These are phyloP conservation scores for Montifringilla adamsi DNA, from an alignment of 2,113 vertebrate species.

Conservation along the genomic window DNA sequence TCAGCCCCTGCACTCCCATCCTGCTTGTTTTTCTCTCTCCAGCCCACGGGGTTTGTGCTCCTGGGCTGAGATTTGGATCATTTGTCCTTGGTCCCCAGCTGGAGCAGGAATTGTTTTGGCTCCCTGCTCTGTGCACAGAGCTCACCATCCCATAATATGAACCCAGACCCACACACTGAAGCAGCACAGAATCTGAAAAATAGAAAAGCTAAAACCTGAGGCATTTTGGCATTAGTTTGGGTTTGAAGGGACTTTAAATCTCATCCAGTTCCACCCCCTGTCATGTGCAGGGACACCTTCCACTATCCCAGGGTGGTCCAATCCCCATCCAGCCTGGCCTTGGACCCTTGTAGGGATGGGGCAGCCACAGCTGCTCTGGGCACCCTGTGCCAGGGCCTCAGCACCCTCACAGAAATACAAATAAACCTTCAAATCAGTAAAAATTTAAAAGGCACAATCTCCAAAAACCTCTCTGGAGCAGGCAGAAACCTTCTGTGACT, in stretches of 20 bases:
- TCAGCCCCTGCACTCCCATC: too few relatives aligned
- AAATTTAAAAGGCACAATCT: neutral
- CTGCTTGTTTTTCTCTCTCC: too few relatives aligned
- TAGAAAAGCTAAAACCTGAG: too few relatives aligned
- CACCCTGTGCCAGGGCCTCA: neutral
- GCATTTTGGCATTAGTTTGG: neutral
- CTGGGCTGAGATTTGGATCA: too few relatives aligned
- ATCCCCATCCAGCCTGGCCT: rapidly evolving
- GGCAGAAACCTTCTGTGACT: neutral
- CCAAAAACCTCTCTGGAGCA: neutral
- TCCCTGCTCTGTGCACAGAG: too few relatives aligned
- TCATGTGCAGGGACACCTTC: neutral
- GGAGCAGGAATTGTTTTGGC: too few relatives aligned
- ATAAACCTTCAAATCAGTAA: neutral
- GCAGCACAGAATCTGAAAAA: too few relatives aligned
- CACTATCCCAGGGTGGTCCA: rapidly evolving
- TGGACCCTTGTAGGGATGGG: neutral
- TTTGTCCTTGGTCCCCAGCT: too few relatives aligned
- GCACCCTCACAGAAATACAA: neutral
- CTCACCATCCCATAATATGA: too few relatives aligned
- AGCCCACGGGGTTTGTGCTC: neutral
- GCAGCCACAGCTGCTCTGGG: neutral
- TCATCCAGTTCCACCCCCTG: neutral
- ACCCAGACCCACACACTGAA: too few relatives aligned
- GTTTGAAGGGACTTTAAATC: neutral